Conservation (phyloP, 1,140 invertebrate genomes). For the Ectropis grisescens region DNA sequence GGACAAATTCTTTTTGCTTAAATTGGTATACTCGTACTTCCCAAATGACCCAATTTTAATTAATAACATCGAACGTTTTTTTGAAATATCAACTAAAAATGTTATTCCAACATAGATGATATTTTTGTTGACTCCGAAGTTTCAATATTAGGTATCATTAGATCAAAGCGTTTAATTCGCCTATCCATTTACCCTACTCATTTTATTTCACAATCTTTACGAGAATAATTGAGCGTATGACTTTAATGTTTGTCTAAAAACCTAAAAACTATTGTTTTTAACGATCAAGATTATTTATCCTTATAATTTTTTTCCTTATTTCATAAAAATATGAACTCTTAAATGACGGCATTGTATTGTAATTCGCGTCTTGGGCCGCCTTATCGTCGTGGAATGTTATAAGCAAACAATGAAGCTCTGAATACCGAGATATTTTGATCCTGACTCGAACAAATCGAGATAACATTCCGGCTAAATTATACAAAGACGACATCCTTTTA, state of each 20-base stretch:
- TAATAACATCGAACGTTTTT: too few species aligned
- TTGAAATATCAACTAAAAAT: too few species aligned
- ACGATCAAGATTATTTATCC: background rate
- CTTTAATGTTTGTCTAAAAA: too few species aligned
- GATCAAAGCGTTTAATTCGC: too few species aligned
- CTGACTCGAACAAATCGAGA: conserved; percentile 17
- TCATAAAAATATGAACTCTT: background rate
- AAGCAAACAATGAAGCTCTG: conserved; percentile 37
- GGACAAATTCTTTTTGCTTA: too few species aligned
- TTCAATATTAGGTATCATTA: too few species aligned
- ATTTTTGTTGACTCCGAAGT: too few species aligned
- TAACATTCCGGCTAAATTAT: conserved; percentile 16
- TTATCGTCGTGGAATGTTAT: conserved; percentile 39
- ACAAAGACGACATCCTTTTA: background rate
- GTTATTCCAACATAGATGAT: too few species aligned
- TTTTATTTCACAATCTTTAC: background rate
- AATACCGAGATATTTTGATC: conserved; percentile 42
- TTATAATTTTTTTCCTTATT: background rate
- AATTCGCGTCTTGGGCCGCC: conserved; percentile 1
- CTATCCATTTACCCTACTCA: background rate
- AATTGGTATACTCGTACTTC: too few species aligned
- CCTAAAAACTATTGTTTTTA: background rate
- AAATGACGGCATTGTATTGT: background rate
- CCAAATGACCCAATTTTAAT: too few species aligned
- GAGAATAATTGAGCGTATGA: too few species aligned